phyloP scores from a whole-genome alignment of 2,113 vertebrate species.

The Danio rerio region GRCz12tu NC_133191.1:30095001-30095500 shows the following conservation, averaged over 20 bases:
- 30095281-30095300: no score
- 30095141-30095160: neutral
- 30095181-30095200: neutral
- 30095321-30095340: neutral
- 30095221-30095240: neutral
- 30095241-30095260: neutral
- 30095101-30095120: neutral
- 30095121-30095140: neutral
- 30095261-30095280: neutral
- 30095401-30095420: no score
- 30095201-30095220: neutral
- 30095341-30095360: neutral
- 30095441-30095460: no score
- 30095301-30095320: neutral
- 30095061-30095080: neutral
- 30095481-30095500: no score
- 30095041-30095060: neutral
- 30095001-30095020: neutral
- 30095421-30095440: no score
- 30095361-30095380: neutral
- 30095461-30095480: no score
- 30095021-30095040: conserved; percentile 1
- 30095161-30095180: neutral
- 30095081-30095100: neutral
- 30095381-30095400: neutral